Base-by-base conservation (phyloP, 2,888 invertebrate species). In the Drosophila phalerata region DNA sequence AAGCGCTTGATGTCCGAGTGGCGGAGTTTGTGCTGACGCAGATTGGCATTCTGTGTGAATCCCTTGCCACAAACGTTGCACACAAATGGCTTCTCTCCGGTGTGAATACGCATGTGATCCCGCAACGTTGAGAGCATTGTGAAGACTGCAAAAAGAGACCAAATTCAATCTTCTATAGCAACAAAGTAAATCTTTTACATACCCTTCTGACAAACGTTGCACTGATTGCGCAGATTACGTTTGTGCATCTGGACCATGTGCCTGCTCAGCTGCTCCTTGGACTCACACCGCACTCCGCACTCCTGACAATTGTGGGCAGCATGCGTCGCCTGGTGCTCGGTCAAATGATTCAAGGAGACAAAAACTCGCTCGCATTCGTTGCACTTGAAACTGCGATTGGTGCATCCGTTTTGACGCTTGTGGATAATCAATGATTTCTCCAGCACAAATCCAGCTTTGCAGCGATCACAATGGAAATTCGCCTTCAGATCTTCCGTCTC, bases 1-100 rank as follows among this genome's bases (percentile, higher is more conserved):
- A 91, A 93, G 5, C 92, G 92, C 49, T 93, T 93, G 2, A 89
- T 91, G 43, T 94, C 94, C 32, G 93, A 93, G 87, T 95, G 95
- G 2, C 95, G 91, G 63, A 94, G 92, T 69, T 94, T 92, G 73
- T 95, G 95, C 66, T 95, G 95, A 0, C 93, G 93, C 19, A 95
- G 85, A 81, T 95, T 95, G 0, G 94, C 94, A 80, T 94, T 94
- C 85, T 95, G 95, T 49, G 94, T 94, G 62, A 95, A 95, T 0
- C 94, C 94, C 55, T 93, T 93, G 0, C 94, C 94, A 47, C 95
- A 95, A 0, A 94, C 92, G 0, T 94, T 93, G 62, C 92, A 92
- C 0, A 94, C 85, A 67, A 93, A 94, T 0, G 95, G 95, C 34
- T 94, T 94, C 79, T 95, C 95, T 0, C 94, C 94, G 0, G 94